Percentiles rank a stretch among this genome's conserved stretches.
phyloP scores from a whole-genome alignment of 2,888 invertebrate species.

The Synanthedon myopaeformis region DNA sequence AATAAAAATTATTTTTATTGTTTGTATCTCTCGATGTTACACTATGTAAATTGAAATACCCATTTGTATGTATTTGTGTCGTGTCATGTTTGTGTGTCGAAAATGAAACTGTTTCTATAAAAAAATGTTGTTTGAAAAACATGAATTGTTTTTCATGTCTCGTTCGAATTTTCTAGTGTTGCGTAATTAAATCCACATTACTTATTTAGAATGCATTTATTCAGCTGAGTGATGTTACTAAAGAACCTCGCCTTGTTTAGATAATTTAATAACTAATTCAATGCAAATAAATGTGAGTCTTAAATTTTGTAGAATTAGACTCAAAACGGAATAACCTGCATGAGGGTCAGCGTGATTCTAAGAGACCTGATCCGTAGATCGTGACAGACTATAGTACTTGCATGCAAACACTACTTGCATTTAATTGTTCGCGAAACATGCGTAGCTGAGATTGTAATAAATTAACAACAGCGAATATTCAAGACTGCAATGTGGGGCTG shows the following conservation, averaged over 20 bases:
- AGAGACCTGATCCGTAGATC: constrained; percentile 37
- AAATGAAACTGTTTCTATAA: constrained; percentile 12
- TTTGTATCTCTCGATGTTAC: neutral
- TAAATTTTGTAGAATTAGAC: constrained; percentile 12
- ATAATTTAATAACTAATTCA: constrained; percentile 4
- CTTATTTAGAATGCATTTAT: neutral
- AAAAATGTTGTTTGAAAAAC: neutral
- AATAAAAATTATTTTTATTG: too few species aligned
- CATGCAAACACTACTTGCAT: neutral
- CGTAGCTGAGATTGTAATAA: neutral
- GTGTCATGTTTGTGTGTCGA: constrained; percentile 6
- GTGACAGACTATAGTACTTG: constrained; percentile 5
- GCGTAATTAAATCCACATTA: constrained; percentile 1
- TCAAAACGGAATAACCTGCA: constrained; percentile 12
- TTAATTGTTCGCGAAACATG: neutral
- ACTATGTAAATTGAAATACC: neutral
- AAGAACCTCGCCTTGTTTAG: constrained; percentile 25
- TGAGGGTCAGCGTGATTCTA: constrained; percentile 12
- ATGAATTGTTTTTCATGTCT: neutral
- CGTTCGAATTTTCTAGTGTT: neutral
- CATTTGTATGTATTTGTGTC: constrained; percentile 5
- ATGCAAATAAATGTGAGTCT: constrained; percentile 13
- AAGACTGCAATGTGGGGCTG: too few species aligned
- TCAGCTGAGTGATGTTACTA: constrained; percentile 8
- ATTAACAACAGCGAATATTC: neutral